Conservation (phyloP, 2,113 vertebrate species). For the Gymnorhina tibicen region DNA sequence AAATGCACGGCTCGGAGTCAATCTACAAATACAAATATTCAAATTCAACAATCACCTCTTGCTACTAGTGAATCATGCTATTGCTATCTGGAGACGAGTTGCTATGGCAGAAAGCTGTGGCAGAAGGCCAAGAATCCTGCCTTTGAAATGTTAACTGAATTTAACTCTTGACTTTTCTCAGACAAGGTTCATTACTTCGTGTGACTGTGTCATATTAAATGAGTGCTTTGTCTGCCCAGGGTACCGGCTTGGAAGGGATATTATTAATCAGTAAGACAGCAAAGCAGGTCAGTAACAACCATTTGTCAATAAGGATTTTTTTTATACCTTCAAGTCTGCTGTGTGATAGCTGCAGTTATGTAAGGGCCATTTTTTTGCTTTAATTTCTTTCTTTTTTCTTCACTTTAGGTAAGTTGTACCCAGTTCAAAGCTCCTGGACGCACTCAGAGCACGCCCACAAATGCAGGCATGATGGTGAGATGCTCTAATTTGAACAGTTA, state of each 20-base stretch:
- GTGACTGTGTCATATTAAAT: neutral
- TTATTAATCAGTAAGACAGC: neutral
- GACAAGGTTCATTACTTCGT: neutral
- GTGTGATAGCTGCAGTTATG: neutral
- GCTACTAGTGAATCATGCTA: neutral
- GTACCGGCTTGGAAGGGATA: neutral
- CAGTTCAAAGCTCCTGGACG: neutral
- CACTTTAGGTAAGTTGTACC: neutral
- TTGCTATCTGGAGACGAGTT: constrained; percentile 26
- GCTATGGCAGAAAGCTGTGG: constrained; percentile 45
- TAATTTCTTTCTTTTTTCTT: neutral
- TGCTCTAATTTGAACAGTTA: neutral
- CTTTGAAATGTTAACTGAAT: constrained; percentile 33
- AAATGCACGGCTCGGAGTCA: neutral
- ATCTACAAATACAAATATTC: constrained; percentile 23
- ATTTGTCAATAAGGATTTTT: neutral
- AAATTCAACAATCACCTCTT: neutral
- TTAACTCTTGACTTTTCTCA: constrained; percentile 44
- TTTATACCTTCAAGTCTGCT: neutral
- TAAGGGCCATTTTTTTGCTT: neutral
- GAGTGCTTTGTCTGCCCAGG: neutral
- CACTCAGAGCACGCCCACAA: neutral
- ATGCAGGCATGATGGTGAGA: neutral
- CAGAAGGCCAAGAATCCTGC: constrained; percentile 18
- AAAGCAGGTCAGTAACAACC: neutral